A percentile compares a stretch with the other conserved stretches of the same genome.
Conservation (phyloP, 2,113 vertebrate species). For the Ancistrus triradiatus region DNA sequence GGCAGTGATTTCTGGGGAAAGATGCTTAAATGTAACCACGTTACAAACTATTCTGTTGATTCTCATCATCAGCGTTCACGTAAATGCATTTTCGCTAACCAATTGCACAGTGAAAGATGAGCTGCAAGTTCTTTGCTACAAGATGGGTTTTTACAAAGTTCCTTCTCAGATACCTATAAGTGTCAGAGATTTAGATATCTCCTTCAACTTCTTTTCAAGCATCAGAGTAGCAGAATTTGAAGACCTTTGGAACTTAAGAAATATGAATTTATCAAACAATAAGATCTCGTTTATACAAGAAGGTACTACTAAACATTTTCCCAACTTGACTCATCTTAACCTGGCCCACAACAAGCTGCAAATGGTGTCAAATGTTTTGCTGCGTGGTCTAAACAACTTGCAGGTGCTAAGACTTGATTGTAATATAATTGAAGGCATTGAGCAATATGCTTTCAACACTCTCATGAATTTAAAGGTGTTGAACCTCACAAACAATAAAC, state of each 20-base stretch:
- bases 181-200: slow-evolving; percentile 26
- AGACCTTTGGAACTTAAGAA: slow-evolving; percentile 28
- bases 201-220: slow-evolving; percentile 28
- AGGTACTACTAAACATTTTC: slow-evolving; percentile 16
- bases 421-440: slow-evolving; percentile 26
- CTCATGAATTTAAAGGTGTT: slow-evolving; percentile 33
- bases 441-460: slow-evolving; percentile 15
- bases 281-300: slow-evolving; percentile 36
- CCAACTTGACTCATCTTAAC: slow-evolving; percentile 28
- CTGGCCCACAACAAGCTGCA: slow-evolving; percentile 26
- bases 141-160: slow-evolving; percentile 30
- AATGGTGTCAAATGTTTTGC: not conserved
- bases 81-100: slow-evolving; percentile 29
- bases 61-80: not conserved
- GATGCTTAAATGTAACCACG: not conserved
- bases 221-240: slow-evolving; percentile 24
- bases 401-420: slow-evolving; percentile 26
- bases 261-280: slow-evolving; percentile 34
- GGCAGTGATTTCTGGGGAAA: not conserved
- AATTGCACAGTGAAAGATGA: slow-evolving; percentile 27
- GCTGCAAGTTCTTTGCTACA: slow-evolving; percentile 34
- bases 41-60: not conserved
- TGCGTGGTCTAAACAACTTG: slow-evolving; percentile 1
- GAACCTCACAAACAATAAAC: slow-evolving; percentile 35
- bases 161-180: slow-evolving; percentile 7